A percentile compares a stretch with the other conserved stretches of the same genome.
Conservation (phyloP, 2,113 vertebrate genomes). For the Zosterops pallidus region DNA sequence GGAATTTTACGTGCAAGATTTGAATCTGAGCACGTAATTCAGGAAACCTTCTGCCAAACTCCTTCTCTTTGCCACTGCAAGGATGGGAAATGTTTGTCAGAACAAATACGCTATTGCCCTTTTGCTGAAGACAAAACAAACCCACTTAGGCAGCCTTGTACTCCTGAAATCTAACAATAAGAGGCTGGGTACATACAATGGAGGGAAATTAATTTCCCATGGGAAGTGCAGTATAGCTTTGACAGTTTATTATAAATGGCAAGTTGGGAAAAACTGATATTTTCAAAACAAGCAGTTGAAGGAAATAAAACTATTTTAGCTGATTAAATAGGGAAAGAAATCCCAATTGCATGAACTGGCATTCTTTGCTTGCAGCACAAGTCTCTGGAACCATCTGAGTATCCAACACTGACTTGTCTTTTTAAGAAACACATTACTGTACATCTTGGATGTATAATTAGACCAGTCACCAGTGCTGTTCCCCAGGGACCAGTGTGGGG, state of each 20-base stretch:
- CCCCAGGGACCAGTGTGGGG: background rate
- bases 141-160: background rate
- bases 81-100: background rate
- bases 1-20: background rate
- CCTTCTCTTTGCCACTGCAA: background rate
- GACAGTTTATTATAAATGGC: background rate
- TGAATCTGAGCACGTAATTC: background rate
- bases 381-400: background rate
- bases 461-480: background rate
- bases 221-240: slow-evolving; percentile 12
- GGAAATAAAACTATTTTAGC: background rate
- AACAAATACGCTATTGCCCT: background rate
- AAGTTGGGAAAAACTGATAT: background rate
- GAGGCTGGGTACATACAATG: background rate
- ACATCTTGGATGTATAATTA: background rate
- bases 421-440: background rate
- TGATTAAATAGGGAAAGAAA: background rate
- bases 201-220: slow-evolving; percentile 33
- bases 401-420: background rate
- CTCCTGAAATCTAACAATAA: slow-evolving; percentile 19
- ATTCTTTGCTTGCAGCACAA: background rate
- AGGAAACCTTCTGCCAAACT: background rate
- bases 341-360: background rate
- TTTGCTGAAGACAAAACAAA: slow-evolving; percentile 47
- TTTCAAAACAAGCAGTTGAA: slow-evolving; percentile 11